phyloP scores from a whole-genome alignment of 35 echinoderm and acorn worm species.

The Chiridota heheva region DNA sequence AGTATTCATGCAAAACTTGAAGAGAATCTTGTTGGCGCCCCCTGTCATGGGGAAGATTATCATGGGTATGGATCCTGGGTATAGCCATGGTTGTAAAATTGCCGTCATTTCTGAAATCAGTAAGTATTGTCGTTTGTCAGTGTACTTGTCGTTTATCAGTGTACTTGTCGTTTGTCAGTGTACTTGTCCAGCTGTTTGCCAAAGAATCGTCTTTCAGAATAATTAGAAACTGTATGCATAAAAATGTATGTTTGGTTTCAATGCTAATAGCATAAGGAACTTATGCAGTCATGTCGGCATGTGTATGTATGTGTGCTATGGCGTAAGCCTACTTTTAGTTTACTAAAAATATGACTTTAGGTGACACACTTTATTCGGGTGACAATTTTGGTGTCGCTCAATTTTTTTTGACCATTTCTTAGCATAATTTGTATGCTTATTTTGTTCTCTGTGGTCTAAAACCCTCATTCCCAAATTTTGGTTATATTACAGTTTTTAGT shows the following conservation, averaged over 20 bases:
- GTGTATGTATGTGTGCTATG: not conserved
- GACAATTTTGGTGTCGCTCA: too few species aligned
- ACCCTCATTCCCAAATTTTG: too few species aligned
- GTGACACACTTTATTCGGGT: too few species aligned
- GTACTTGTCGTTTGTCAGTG: not conserved
- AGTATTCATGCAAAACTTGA: slow-evolving; percentile 84
- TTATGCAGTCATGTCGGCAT: too few species aligned
- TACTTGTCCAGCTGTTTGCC: not conserved
- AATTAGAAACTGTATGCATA: slow-evolving; percentile 17
- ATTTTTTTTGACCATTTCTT: too few species aligned
- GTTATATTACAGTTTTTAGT: too few species aligned
- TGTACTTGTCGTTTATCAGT: not conserved
- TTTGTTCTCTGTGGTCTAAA: too few species aligned
- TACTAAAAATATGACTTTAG: not conserved
- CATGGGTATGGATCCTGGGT: slow-evolving; percentile 89
- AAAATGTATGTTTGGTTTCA: not conserved
- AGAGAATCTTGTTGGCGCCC: slow-evolving; percentile 73
- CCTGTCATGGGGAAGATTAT: slow-evolving; percentile 70
- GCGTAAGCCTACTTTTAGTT: not conserved
- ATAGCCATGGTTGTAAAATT: slow-evolving; percentile 83
- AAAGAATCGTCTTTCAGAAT: not conserved
- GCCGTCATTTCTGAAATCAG: slow-evolving; percentile 75
- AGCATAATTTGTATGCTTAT: too few species aligned
- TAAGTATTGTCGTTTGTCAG: not conserved
- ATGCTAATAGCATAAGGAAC: too few species aligned